phyloP scores from a whole-genome alignment of 2,888 invertebrate genomes.

The Anticlea derivata region DNA sequence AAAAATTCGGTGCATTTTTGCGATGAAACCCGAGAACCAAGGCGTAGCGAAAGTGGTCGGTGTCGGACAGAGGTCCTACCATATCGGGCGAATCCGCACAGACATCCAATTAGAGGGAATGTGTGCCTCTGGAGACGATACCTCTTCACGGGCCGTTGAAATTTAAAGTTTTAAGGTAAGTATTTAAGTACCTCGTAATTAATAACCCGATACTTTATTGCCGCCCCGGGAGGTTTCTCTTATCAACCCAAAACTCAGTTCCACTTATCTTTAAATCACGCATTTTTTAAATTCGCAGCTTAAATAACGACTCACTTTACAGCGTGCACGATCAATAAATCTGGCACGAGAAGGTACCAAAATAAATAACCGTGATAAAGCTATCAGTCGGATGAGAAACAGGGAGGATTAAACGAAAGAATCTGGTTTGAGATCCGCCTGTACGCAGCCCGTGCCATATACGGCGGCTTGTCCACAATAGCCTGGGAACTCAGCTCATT shows the following conservation, averaged over 20 bases:
- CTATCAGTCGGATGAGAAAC: conserved; percentile 30
- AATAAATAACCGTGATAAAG: conserved; percentile 36
- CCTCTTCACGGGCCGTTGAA: conserved; percentile 64
- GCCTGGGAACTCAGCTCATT: conserved; percentile 82
- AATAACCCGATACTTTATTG: conserved; percentile 22
- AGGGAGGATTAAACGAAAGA: conserved; percentile 51
- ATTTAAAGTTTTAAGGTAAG: conserved; percentile 13
- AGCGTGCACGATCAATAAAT: conserved; percentile 32
- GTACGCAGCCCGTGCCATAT: conserved; percentile 67
- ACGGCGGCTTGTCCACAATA: conserved; percentile 77
- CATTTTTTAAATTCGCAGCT: conserved; percentile 25
- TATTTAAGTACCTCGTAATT: too few species aligned
- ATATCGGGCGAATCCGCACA: conserved; percentile 62
- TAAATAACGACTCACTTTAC: conserved; percentile 28
- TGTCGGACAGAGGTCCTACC: conserved; percentile 59
- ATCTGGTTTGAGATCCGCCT: conserved; percentile 72
- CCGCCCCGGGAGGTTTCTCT: conserved; percentile 22
- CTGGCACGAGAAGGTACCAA: conserved; percentile 18
- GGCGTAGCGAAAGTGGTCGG: conserved; percentile 69
- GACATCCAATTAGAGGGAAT: conserved; percentile 81
- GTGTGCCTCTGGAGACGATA: conserved; percentile 52
- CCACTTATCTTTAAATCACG: conserved; percentile 26
- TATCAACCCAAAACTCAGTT: conserved; percentile 13
- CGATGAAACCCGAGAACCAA: conserved; percentile 43
- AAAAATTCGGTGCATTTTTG: conserved; percentile 35